Evolutionary conservation across 2,797 vertebrate genomes (phyloP).

Genomic region (Oreortyx pictus): DNA sequence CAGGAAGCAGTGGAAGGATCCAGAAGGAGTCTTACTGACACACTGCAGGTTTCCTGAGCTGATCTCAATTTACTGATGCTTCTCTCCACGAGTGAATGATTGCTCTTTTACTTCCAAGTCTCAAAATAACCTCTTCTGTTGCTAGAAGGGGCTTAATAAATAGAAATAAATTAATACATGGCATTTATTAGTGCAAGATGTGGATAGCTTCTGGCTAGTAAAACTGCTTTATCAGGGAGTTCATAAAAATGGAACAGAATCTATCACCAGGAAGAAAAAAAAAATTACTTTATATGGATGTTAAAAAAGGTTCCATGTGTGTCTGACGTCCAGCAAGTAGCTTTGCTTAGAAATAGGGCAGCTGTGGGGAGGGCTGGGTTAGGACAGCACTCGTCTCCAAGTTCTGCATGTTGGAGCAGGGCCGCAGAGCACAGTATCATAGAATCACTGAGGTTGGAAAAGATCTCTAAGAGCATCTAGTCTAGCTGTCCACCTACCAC

Average conservation of each 20-base stretch:
- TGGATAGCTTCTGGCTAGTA: conserved; percentile 36
- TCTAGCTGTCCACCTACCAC: no score
- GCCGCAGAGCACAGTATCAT: neutral
- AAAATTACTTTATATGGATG: neutral
- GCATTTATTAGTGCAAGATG: conserved; percentile 17
- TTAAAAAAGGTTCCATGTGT: neutral
- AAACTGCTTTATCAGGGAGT: conserved; percentile 47
- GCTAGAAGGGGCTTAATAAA: conserved; percentile 26
- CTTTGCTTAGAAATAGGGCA: neutral
- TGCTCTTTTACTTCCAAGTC: neutral
- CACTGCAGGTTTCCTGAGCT: conserved; percentile 9
- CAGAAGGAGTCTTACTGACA: neutral
- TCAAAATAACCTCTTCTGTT: conserved; percentile 51
- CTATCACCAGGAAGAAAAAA: neutral
- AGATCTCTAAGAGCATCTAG: no score
- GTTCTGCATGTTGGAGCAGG: neutral
- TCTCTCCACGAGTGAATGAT: neutral
- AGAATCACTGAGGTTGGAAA: no score
- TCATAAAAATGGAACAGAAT: neutral
- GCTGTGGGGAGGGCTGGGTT: neutral
- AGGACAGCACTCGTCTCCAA: neutral
- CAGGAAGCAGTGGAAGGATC: neutral
- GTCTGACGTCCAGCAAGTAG: neutral
- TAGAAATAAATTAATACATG: conserved; percentile 24
- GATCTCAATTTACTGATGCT: conserved; percentile 4